A percentile compares a stretch with the other conserved stretches of the same genome.
Evolutionary conservation across 2,797 vertebrate species (phyloP).

Genomic region (Taenioides sp.): DNA sequence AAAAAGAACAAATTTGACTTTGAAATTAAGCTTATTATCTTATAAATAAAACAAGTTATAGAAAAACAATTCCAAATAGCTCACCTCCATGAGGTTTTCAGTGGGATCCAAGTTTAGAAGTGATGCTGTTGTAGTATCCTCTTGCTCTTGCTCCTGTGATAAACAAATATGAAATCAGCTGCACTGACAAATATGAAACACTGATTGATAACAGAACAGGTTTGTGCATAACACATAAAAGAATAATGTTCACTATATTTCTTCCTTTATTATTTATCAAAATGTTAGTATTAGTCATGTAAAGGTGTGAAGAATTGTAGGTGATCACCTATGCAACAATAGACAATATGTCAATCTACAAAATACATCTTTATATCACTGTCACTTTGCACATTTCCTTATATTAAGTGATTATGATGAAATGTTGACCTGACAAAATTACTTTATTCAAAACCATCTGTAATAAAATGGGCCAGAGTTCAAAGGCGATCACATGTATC

Average conservation of each 20-base stretch:
- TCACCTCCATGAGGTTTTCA: slow-evolving; percentile 72
- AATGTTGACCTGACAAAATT: neutral
- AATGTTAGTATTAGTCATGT: too few relatives aligned
- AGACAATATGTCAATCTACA: neutral
- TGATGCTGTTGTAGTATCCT: slow-evolving; percentile 70
- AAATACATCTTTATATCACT: neutral
- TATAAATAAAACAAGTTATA: too few relatives aligned
- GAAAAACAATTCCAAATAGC: neutral
- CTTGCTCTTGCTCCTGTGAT: slow-evolving; percentile 71
- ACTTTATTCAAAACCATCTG: too few relatives aligned
- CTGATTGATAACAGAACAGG: too few relatives aligned
- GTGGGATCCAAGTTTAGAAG: slow-evolving; percentile 75
- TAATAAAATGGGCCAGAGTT: too few relatives aligned
- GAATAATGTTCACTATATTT: too few relatives aligned
- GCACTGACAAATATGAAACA: neutral
- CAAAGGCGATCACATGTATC: too few relatives aligned
- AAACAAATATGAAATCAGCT: slow-evolving; percentile 13
- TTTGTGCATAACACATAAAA: too few relatives aligned
- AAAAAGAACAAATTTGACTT: neutral
- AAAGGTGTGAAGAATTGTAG: too few relatives aligned
- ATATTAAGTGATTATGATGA: neutral
- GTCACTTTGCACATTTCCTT: neutral
- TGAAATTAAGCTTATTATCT: neutral
- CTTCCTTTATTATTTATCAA: too few relatives aligned
- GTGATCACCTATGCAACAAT: neutral